A percentile compares a stretch with the other conserved stretches of the same genome.
Conservation (phyloP, 2,888 invertebrate species). For the Watsonalla cultraria region DNA sequence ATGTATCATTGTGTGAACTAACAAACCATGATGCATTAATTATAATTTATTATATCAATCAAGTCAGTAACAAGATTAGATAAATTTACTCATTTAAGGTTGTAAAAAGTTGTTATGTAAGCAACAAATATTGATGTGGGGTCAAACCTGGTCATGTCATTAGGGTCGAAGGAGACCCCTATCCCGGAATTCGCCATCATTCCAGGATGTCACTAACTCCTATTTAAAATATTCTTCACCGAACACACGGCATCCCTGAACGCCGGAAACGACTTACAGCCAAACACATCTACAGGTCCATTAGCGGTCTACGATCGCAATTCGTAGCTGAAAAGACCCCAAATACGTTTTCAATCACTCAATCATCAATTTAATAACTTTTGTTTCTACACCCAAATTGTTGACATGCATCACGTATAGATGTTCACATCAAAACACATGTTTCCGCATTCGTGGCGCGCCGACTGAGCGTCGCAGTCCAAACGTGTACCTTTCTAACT, state of each 20-base stretch:
- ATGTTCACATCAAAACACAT: conserved; percentile 76
- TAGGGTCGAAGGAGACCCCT: conserved; percentile 84
- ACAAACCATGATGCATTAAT: too few species aligned
- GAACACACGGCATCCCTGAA: conserved; percentile 45
- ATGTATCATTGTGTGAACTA: too few species aligned
- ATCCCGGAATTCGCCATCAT: conserved; percentile 74
- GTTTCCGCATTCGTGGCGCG: conserved; percentile 57
- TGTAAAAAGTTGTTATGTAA: background rate
- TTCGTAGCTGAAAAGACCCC: conserved; percentile 10
- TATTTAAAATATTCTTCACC: conserved; percentile 36
- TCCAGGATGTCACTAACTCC: conserved; percentile 30
- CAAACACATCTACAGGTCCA: conserved; percentile 5
- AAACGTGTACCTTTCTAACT: conserved; percentile 47
- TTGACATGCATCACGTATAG: conserved; percentile 63
- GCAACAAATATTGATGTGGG: conserved; percentile 3
- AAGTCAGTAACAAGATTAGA: background rate
- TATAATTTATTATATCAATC: background rate
- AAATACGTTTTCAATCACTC: conserved; percentile 8
- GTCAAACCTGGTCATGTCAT: conserved; percentile 81
- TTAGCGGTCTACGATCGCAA: background rate
- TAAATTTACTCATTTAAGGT: background rate
- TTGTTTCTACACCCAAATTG: conserved; percentile 38
- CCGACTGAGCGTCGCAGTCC: conserved; percentile 42
- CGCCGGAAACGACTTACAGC: conserved; percentile 48
- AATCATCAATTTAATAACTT: background rate